Conservation (phyloP, 2,113 vertebrate species). For the Gracilinanus agilis region DNA sequence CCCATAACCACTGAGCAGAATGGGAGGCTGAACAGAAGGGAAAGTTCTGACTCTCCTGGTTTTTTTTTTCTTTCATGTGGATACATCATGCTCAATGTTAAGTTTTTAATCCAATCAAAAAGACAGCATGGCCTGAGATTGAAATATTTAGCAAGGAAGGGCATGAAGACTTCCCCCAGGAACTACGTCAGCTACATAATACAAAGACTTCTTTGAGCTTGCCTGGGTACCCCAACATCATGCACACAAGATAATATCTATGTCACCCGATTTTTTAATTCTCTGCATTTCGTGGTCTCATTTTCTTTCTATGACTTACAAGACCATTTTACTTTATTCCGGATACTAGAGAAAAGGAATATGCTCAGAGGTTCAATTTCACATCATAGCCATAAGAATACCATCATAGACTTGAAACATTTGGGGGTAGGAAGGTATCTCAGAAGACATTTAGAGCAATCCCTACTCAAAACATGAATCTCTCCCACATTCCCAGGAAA, state of each 20-base stretch:
- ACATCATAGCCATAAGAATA: not conserved
- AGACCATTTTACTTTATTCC: not conserved
- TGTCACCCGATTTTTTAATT: too few relatives aligned
- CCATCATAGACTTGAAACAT: not conserved
- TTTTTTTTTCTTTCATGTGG: too few relatives aligned
- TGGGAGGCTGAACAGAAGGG: not conserved
- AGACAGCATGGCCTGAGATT: too few relatives aligned
- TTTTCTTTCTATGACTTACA: not conserved
- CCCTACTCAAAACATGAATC: not conserved
- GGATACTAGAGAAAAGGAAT: not conserved
- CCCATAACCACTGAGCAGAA: not conserved
- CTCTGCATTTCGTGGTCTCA: not conserved
- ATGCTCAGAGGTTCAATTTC: not conserved
- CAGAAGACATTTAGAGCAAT: not conserved
- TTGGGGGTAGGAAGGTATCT: not conserved
- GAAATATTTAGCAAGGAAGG: too few relatives aligned
- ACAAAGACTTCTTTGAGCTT: too few relatives aligned
- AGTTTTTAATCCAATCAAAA: too few relatives aligned
- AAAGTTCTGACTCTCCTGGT: not conserved
- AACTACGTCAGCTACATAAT: too few relatives aligned
- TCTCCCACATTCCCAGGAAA: not conserved
- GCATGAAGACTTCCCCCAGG: too few relatives aligned
- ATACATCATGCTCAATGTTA: too few relatives aligned
- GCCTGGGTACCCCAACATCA: too few relatives aligned
- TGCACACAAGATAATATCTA: too few relatives aligned